Percentiles rank a stretch among this genome's conserved stretches.
These are phyloP conservation scores for Hipparchia semele DNA, from an alignment of 2,888 invertebrate species.

Conservation along the genomic window DNA sequence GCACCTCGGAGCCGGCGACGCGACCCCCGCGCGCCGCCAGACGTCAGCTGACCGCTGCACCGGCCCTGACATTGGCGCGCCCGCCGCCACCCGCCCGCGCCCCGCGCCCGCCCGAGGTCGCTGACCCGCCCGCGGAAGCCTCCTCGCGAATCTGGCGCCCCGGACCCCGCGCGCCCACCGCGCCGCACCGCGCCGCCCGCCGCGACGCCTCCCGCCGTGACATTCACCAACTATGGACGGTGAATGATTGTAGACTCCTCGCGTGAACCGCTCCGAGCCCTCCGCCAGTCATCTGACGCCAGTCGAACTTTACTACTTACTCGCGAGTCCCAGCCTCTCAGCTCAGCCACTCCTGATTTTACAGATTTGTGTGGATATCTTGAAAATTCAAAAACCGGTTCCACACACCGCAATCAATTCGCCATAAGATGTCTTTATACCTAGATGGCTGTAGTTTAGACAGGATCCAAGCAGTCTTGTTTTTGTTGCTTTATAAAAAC, in stretches of 20 bases:
- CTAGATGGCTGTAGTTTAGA: not conserved
- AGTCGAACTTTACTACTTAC: not conserved
- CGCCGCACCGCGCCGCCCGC: constrained; percentile 41
- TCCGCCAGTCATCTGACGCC: constrained; percentile 2
- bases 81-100: constrained; percentile 69
- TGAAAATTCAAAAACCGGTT: not conserved
- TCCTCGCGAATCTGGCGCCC: constrained; percentile 70
- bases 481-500: too few species aligned
- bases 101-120: constrained; percentile 69
- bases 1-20: constrained; percentile 66
- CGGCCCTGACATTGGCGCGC: constrained; percentile 83
- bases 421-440: not conserved
- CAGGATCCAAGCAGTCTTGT: not conserved
- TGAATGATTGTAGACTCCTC: constrained; percentile 59
- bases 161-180: constrained; percentile 43
- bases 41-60: constrained; percentile 83
- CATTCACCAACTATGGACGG: constrained; percentile 63
- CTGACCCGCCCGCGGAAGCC: constrained; percentile 80
- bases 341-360: not conserved
- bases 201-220: constrained; percentile 46
- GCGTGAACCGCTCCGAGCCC: constrained; percentile 11
- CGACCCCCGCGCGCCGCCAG: constrained; percentile 80
- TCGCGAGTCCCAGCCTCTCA: not conserved
- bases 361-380: not conserved
- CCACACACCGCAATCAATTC: not conserved